Conservation (phyloP, 1,140 invertebrate genomes). For the Drosophila tropicalis region DNA sequence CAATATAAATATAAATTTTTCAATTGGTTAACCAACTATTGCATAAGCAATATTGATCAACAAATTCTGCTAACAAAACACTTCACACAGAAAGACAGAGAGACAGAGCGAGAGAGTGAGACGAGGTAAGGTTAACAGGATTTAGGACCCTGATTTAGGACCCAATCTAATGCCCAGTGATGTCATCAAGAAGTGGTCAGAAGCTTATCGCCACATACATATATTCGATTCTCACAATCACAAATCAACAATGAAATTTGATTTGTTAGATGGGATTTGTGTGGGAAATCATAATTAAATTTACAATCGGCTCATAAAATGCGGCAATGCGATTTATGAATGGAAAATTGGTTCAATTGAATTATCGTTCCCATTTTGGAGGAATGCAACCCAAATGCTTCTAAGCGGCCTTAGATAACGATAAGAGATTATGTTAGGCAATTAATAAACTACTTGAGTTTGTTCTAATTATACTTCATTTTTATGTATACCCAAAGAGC, state of each 20-base stretch:
- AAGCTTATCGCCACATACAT: background rate
- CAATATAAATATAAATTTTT: slow-evolving; percentile 1
- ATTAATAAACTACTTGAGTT: no score
- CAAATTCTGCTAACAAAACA: background rate
- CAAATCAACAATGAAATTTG: slow-evolving; percentile 4
- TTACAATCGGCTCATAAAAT: slow-evolving; percentile 1
- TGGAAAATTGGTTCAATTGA: no score
- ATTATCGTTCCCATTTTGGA: no score
- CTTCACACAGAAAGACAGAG: background rate
- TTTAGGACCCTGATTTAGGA: background rate
- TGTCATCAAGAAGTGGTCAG: background rate
- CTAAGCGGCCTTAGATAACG: no score
- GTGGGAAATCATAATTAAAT: slow-evolving; percentile 1
- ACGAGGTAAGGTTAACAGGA: background rate
- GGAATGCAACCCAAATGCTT: no score
- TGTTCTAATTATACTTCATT: no score
- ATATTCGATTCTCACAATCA: background rate
- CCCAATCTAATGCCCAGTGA: background rate
- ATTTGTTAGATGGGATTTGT: slow-evolving; percentile 5
- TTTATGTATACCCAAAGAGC: no score
- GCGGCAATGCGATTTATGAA: background rate
- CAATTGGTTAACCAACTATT: background rate
- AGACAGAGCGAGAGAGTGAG: background rate
- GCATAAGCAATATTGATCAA: slow-evolving; percentile 13
- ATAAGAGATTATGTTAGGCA: no score